Conservation (phyloP, 2,888 invertebrate species). For the Thyatira batis region DNA sequence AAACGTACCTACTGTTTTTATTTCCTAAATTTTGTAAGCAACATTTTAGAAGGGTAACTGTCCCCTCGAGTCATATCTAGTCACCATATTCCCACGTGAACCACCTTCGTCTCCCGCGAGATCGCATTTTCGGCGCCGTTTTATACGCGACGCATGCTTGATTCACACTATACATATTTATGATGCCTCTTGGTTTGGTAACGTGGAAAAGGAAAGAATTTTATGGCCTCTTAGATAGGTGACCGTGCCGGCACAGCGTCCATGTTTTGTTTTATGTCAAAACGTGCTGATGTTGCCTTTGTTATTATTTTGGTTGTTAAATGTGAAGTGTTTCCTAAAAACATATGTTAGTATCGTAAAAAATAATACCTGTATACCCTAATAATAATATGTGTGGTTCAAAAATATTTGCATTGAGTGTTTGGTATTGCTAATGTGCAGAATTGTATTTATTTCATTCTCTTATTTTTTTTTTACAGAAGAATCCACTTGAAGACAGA, state of each 20-base stretch:
- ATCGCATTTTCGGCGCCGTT: conserved; percentile 79
- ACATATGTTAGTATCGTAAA: too few relatives aligned
- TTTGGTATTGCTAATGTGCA: too few relatives aligned
- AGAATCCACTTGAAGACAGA: too few relatives aligned
- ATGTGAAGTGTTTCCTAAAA: too few relatives aligned
- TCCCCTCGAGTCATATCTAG: conserved; percentile 33
- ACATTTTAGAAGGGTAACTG: too few relatives aligned
- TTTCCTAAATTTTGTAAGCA: too few relatives aligned
- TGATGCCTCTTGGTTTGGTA: conserved; percentile 64
- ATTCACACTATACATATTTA: conserved; percentile 81
- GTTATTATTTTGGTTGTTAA: conserved; percentile 10
- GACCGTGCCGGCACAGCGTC: conserved; percentile 53
- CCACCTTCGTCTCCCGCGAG: conserved; percentile 66
- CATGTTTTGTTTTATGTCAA: conserved; percentile 37
- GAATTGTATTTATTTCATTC: too few relatives aligned
- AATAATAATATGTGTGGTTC: too few relatives aligned
- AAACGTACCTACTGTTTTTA: too few relatives aligned
- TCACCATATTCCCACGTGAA: conserved; percentile 32
- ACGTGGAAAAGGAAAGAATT: conserved; percentile 64
- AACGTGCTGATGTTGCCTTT: conserved; percentile 8
- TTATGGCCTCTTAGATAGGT: conserved; percentile 69
- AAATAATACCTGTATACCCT: too few relatives aligned
- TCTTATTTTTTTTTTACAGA: too few relatives aligned
- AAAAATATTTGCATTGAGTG: too few relatives aligned
- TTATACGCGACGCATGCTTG: conserved; percentile 81